Conservation (phyloP, 92 coral and sea anemone genomes). For the Pocillopora grandis region DNA sequence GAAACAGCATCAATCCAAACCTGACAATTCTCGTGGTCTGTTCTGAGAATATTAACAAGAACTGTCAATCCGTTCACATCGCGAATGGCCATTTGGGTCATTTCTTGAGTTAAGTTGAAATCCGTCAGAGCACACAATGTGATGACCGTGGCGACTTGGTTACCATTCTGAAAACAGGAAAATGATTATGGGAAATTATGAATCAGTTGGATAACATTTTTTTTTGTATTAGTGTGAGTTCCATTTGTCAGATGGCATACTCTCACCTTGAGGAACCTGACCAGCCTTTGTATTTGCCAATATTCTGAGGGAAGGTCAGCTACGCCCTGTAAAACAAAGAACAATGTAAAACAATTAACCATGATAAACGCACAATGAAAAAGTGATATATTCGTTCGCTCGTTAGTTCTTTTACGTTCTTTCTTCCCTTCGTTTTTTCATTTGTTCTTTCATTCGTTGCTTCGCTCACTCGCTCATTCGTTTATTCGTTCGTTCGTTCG, state of each 20-base stretch:
- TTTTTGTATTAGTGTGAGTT: neutral
- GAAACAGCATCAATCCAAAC: slow-evolving; percentile 7
- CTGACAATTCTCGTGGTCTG: slow-evolving; percentile 84
- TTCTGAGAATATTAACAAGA: slow-evolving; percentile 81
- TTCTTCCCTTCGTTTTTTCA: too few relatives aligned
- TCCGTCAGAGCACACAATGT: slow-evolving; percentile 85
- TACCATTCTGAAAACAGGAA: slow-evolving; percentile 68
- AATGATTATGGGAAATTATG: neutral
- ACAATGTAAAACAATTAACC: neutral
- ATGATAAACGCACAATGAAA: too few relatives aligned
- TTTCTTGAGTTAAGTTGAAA: slow-evolving; percentile 85
- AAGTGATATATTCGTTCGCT: too few relatives aligned
- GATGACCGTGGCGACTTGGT: slow-evolving; percentile 90
- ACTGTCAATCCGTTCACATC: slow-evolving; percentile 81
- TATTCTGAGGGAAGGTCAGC: slow-evolving; percentile 94
- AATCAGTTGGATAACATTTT: too few relatives aligned
- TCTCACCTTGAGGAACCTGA: slow-evolving; percentile 79
- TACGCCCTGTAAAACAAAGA: slow-evolving; percentile 45
- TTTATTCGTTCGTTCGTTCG: too few relatives aligned
- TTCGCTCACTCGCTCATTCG: too few relatives aligned
- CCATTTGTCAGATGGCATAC: neutral
- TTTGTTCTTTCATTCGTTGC: too few relatives aligned
- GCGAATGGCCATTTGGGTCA: slow-evolving; percentile 92
- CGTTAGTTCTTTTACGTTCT: too few relatives aligned
- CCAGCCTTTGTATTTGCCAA: slow-evolving; percentile 94